phyloP scores from a whole-genome alignment of 2,113 vertebrate genomes.

The Alligator mississippiensis region DNA sequence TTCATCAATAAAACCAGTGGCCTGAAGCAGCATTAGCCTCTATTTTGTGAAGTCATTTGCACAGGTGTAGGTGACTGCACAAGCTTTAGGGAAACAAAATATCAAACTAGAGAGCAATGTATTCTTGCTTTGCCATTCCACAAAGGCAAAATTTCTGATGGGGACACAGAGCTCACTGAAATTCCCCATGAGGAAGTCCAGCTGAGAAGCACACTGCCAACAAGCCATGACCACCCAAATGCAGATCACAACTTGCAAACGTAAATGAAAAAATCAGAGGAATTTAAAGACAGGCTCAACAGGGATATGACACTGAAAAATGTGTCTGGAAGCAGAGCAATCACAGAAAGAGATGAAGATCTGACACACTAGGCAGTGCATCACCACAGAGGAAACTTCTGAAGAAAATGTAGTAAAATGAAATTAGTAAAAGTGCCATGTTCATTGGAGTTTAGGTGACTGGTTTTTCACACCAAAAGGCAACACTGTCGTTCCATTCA shows the following conservation, averaged over 20 bases:
- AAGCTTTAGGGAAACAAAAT: neutral
- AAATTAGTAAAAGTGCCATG: neutral
- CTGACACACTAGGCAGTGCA: neutral
- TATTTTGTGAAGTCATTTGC: neutral
- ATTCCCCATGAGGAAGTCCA: neutral
- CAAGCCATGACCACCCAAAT: neutral
- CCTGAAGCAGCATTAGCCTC: neutral
- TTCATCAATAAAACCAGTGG: neutral
- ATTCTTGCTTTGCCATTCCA: neutral
- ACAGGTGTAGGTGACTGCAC: neutral
- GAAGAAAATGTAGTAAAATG: neutral
- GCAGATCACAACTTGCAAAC: neutral
- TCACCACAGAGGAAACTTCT: neutral
- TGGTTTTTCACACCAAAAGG: neutral
- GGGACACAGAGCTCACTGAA: neutral
- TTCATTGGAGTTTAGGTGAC: neutral
- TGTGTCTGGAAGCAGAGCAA: neutral
- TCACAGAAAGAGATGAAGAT: fast-evolving
- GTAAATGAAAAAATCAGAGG: neutral
- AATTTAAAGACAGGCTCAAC: neutral
- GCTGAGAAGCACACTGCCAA: neutral
- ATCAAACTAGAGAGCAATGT: neutral
- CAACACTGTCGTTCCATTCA: neutral
- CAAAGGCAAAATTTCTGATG: neutral
- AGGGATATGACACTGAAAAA: neutral